phyloP scores from a whole-genome alignment of 2,113 vertebrate species.

The Oreochromis spilurus region DNA sequence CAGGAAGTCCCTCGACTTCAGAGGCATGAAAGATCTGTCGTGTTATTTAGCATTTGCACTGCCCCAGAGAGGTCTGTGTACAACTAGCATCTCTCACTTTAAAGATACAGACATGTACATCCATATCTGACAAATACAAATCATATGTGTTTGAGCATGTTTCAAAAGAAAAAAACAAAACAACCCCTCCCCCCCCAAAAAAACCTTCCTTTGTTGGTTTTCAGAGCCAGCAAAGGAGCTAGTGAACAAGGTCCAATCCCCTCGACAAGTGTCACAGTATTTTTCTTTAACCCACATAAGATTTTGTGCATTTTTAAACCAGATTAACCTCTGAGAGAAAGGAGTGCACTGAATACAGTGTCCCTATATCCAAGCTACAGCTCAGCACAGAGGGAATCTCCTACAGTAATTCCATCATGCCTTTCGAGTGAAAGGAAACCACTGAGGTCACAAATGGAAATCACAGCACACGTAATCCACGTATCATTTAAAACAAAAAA shows the following conservation, averaged over 20 bases:
- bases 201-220: not conserved
- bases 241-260: not conserved
- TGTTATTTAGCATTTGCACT: not conserved
- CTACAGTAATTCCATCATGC: conserved; percentile 30
- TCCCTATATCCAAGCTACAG: not conserved
- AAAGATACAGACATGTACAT: not conserved
- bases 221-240: not conserved
- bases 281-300: conserved; percentile 28
- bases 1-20: conserved; percentile 8
- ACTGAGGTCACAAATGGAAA: conserved; percentile 59
- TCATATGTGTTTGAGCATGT: not conserved
- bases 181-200: not conserved
- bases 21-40: conserved; percentile 17
- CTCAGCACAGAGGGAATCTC: not conserved
- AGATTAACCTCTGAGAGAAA: conserved; percentile 7
- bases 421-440: conserved; percentile 35
- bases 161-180: not conserved
- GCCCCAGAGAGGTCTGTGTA: not conserved
- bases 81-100: not conserved
- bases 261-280: conserved; percentile 18
- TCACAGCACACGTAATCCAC: conserved; percentile 64
- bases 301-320: conserved; percentile 36
- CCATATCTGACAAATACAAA: not conserved
- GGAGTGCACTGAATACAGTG: not conserved
- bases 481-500: conserved; percentile 27